Evolutionary conservation across 2,888 invertebrate genomes (phyloP).

Genomic region (Strigamia transsilvanica): DNA sequence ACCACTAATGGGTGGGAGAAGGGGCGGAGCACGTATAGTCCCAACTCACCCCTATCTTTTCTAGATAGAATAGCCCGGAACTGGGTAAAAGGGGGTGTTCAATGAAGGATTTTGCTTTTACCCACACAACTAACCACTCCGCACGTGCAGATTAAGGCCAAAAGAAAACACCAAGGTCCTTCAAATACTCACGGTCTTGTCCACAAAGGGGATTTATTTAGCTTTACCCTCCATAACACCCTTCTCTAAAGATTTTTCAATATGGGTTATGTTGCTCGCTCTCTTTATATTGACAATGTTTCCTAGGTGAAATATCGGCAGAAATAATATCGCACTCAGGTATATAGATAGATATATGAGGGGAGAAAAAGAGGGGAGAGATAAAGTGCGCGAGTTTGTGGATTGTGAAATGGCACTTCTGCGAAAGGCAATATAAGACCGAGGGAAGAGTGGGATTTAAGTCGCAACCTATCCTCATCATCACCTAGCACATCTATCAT

Average conservation of each 20-base stretch:
- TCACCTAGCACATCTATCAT: conserved; percentile 38
- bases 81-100: conserved; percentile 26
- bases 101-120: conserved; percentile 21
- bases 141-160: conserved; percentile 38
- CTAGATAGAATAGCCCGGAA: conserved; percentile 13
- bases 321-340: conserved; percentile 32
- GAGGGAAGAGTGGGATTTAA: conserved; percentile 14
- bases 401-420: conserved; percentile 31
- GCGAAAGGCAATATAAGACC: conserved; percentile 26
- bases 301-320: not conserved
- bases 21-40: conserved; percentile 20
- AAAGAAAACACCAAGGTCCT: conserved; percentile 35
- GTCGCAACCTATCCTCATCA: not conserved
- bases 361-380: not conserved
- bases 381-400: conserved; percentile 12
- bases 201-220: conserved; percentile 31
- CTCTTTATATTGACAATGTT: conserved; percentile 19
- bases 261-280: conserved; percentile 6
- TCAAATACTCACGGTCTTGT: conserved; percentile 31
- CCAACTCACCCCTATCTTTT: conserved; percentile 1
- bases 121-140: conserved; percentile 38
- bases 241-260: conserved; percentile 24
- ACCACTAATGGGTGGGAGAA: conserved; percentile 38
- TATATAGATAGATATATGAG: not conserved
- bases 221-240: conserved; percentile 2